Base-by-base conservation (phyloP, 2,888 invertebrate species). In the Latheticus oryzae region DNA sequence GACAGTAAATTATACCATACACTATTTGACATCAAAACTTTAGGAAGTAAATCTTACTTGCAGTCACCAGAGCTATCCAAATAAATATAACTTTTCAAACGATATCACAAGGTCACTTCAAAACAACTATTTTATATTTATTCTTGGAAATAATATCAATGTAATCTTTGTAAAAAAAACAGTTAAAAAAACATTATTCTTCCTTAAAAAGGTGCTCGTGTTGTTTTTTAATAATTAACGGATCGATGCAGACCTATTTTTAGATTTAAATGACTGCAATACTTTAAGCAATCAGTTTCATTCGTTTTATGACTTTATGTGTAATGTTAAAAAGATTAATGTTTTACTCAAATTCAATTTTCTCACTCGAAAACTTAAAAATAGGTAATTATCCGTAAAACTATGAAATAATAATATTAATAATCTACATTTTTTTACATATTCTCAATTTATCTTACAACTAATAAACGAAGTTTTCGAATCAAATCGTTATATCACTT, bases 21-120 rank as follows among this genome's bases (percentile, higher is more conserved):
- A 47, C 33, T 47, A 47, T 47, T 47, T 33, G 47, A 47, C 32
- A 47, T 5, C n/a, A n/a, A n/a, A n/a, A n/a, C n/a, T n/a, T n/a
- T 23, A 11, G 19, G 45, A 19, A 45, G 19, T 30, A 24, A 47
- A n/a, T 33, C 35, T 47, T 47, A 47, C 30, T n/a, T 21, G 23
- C 47, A 24, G 35, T 47, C 47, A 33, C 15, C 26, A n/a, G 33
- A 12, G 47, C 35, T 35, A 35, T 47, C 17, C 47, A 32, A 47
- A 33, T 35, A 35, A 35, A 47, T 21, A 47, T 35, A 19, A 47
- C 35, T 35, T 47, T 47, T 24, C 35, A 5, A 5, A 13, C 47
- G 47, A 47, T 47, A 35, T 47, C 47, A 47, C 47, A 47, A 47
- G 47, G 47, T 35, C 47, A 8, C 12, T 16, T 9, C 8, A 16